Evolutionary conservation across 2,113 vertebrate genomes (phyloP).

Genomic region (Nesoenas mayeri): DNA sequence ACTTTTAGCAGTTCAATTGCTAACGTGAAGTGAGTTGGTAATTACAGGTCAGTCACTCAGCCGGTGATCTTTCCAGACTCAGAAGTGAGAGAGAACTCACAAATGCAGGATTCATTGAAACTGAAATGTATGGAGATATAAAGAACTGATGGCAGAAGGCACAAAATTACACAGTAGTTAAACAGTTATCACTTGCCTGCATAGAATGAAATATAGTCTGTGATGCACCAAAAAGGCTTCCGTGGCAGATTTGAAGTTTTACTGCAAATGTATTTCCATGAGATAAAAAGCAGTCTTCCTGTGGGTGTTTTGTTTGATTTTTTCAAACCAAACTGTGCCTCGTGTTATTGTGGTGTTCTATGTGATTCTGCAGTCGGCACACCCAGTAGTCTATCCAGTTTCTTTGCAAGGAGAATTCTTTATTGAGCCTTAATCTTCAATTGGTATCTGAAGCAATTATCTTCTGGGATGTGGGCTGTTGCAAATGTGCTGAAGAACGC

Average conservation of each 20-base stretch:
- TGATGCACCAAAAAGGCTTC: neutral
- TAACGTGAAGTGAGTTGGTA: neutral
- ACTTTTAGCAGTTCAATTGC: neutral
- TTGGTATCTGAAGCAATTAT: neutral
- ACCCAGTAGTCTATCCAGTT: neutral
- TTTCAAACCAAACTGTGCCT: neutral
- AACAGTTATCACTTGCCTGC: neutral
- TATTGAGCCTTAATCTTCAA: slow-evolving; percentile 20
- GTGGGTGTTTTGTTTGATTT: neutral
- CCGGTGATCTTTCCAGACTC: neutral
- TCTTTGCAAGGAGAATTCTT: neutral
- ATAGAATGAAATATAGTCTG: neutral
- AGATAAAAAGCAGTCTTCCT: neutral
- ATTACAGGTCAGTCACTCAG: neutral
- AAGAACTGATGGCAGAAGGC: neutral
- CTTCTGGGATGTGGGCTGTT: neutral
- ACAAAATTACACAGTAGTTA: neutral
- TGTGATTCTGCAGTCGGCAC: neutral
- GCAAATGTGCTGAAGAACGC: neutral
- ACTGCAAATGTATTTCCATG: neutral
- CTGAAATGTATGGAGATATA: neutral
- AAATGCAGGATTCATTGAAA: neutral
- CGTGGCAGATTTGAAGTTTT: neutral
- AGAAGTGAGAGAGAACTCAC: neutral
- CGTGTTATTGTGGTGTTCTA: neutral